Conservation (phyloP, 2,888 invertebrate species). For the Drosophila villosipedis region DNA sequence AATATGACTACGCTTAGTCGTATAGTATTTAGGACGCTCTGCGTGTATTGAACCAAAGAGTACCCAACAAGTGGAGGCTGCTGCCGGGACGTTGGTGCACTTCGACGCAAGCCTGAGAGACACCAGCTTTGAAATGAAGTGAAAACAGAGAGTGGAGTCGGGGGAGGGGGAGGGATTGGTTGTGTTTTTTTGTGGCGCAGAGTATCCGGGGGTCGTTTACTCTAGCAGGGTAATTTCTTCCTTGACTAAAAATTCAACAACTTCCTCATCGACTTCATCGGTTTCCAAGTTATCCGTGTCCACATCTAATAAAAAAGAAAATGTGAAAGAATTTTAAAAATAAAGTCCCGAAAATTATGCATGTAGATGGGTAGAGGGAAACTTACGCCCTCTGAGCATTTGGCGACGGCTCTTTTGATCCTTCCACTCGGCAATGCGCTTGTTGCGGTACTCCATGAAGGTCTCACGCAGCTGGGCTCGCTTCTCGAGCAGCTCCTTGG, state of each 20-base stretch:
- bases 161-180: background rate
- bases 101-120: constrained; percentile 43
- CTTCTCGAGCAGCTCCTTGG: constrained; percentile 97
- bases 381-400: constrained; percentile 94
- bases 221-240: constrained; percentile 94
- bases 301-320: constrained; percentile 88
- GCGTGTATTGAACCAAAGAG: constrained; percentile 21
- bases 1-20: constrained; percentile 41
- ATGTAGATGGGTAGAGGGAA: background rate
- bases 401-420: constrained; percentile 92
- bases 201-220: constrained; percentile 85
- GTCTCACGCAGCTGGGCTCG: constrained; percentile 94
- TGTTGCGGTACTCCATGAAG: constrained; percentile 92
- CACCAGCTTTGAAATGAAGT: constrained; percentile 56
- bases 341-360: background rate
- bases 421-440: constrained; percentile 90
- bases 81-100: constrained; percentile 38
- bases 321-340: background rate
- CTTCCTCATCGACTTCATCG: constrained; percentile 97
- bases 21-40: constrained; percentile 38
- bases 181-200: constrained; percentile 3
- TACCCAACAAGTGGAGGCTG: constrained; percentile 11
- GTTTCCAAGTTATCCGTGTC: constrained; percentile 97
- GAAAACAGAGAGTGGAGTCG: constrained; percentile 9
- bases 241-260: constrained; percentile 98